Percentiles rank a stretch among this genome's conserved stretches.
These are phyloP conservation scores for Aphaenogaster floridana DNA, from an alignment of 1,140 invertebrate species.

Conservation along the genomic window DNA sequence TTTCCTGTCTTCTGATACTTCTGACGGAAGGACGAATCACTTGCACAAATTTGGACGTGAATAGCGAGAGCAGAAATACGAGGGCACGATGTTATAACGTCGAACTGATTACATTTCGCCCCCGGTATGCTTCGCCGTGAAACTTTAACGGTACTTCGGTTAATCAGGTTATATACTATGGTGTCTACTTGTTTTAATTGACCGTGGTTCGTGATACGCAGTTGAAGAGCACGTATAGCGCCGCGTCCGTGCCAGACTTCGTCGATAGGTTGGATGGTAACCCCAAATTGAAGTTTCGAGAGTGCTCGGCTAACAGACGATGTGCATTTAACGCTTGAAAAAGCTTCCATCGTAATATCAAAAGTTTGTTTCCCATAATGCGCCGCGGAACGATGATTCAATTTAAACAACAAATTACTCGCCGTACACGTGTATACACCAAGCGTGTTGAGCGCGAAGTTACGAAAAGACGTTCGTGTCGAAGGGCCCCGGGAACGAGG, in stretches of 20 bases:
- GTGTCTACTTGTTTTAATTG: conserved; percentile 57
- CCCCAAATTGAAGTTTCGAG: conserved; percentile 44
- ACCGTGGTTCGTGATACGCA: conserved; percentile 42
- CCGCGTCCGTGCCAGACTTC: conserved; percentile 12
- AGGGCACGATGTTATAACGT: conserved; percentile 20
- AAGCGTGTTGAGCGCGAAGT: not conserved
- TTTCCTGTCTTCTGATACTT: not conserved
- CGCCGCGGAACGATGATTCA: not conserved
- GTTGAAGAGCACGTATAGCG: conserved; percentile 25
- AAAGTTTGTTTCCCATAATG: not conserved
- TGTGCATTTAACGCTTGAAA: conserved; percentile 14
- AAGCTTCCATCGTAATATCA: not conserved
- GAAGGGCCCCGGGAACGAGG: not conserved
- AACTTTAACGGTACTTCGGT: conserved; percentile 56
- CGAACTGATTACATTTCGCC: conserved; percentile 31
- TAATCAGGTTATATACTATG: conserved; percentile 46
- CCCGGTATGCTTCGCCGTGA: conserved; percentile 1
- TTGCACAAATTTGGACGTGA: not conserved
- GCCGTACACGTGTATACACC: not conserved
- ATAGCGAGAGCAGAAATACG: not conserved
- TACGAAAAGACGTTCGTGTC: not conserved
- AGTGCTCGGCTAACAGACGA: not conserved
- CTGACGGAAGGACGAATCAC: not conserved
- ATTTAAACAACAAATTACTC: conserved; percentile 4
- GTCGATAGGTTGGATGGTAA: conserved; percentile 21